Evolutionary conservation across 2,888 invertebrate species (phyloP).

Genomic region (Papilio elwesi): DNA sequence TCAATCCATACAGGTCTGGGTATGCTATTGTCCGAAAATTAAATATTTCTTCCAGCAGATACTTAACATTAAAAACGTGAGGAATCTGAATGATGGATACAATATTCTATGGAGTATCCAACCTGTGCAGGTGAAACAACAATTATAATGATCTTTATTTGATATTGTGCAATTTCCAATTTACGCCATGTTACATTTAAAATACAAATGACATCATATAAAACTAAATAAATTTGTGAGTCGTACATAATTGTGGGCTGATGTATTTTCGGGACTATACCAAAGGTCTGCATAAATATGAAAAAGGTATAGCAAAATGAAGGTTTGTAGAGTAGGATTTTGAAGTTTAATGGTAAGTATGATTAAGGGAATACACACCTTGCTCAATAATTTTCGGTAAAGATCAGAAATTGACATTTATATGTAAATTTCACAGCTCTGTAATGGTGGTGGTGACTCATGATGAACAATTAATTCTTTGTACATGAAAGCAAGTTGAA

Average conservation of each 20-base stretch:
- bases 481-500: constrained; percentile 13
- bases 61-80: constrained; percentile 22
- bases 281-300: background rate
- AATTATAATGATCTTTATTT: background rate
- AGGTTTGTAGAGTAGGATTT: constrained; percentile 37
- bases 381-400: background rate
- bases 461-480: constrained; percentile 12
- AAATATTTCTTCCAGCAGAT: background rate
- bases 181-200: background rate
- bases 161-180: background rate
- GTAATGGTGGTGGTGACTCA: constrained; percentile 18
- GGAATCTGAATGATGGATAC: background rate
- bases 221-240: background rate
- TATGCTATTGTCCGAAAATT: background rate
- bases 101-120: background rate
- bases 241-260: constrained; percentile 51
- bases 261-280: constrained; percentile 48
- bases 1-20: constrained; percentile 55
- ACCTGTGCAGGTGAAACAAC: constrained; percentile 2
- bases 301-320: constrained; percentile 33
- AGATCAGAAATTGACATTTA: constrained; percentile 26
- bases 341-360: constrained; percentile 42
- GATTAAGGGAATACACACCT: background rate
- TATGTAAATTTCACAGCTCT: constrained; percentile 42
- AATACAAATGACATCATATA: background rate